Percentiles rank a stretch among this genome's conserved stretches.
Evolutionary conservation across 2,113 vertebrate genomes (phyloP).

Genomic region (Nettapus auritus): DNA sequence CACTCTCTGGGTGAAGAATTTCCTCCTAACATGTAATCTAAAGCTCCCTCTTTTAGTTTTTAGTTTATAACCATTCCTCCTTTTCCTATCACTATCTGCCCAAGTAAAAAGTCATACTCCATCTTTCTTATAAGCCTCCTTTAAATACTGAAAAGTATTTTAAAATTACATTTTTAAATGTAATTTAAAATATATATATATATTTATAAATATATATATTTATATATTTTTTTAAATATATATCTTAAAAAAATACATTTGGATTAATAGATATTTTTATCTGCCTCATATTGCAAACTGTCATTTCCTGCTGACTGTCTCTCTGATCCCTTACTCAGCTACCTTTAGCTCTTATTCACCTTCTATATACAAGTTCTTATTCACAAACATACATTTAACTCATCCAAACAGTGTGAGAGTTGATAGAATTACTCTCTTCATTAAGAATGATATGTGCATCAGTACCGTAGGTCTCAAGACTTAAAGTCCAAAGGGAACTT

Average conservation of each 20-base stretch:
- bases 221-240: too few species aligned
- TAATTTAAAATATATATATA: too few species aligned
- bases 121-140: too few species aligned
- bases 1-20: too few species aligned
- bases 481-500: neutral
- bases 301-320: neutral
- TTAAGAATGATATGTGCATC: neutral
- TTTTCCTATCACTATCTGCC: too few species aligned
- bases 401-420: neutral
- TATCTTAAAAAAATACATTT: neutral
- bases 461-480: neutral
- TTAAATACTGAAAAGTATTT: too few species aligned
- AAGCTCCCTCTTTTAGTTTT: too few species aligned
- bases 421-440: neutral
- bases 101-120: too few species aligned
- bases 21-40: too few species aligned
- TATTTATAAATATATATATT: too few species aligned
- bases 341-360: neutral
- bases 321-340: neutral
- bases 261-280: conserved; percentile 5
- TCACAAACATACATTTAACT: neutral
- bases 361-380: neutral
- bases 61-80: too few species aligned
- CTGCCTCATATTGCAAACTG: neutral
- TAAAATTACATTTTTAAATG: too few species aligned